phyloP scores from a whole-genome alignment of 1,140 invertebrate genomes.

The Chionoecetes opilio region DNA sequence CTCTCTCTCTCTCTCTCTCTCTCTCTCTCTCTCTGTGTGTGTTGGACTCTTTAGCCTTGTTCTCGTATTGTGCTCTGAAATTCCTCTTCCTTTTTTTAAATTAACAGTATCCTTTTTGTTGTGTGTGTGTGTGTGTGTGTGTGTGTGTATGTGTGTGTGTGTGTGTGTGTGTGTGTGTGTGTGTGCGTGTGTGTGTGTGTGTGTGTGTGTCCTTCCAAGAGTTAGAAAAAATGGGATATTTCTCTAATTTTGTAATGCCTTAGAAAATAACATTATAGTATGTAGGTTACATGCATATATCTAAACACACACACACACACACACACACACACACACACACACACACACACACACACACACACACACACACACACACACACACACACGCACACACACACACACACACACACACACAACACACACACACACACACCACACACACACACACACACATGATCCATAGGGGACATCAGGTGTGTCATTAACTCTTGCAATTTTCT shows the following conservation, averaged over 20 bases:
- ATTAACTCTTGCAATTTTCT: conserved; percentile 20
- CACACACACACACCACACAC: conserved; percentile 46
- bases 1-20: too few relatives aligned
- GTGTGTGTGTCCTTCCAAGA: too few relatives aligned
- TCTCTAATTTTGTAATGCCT: too few relatives aligned
- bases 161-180: too few relatives aligned
- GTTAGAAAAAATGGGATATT: too few relatives aligned
- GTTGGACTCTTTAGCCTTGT: too few relatives aligned
- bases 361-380: background rate
- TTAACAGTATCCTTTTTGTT: too few relatives aligned
- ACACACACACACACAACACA: conserved; percentile 52
- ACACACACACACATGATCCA: background rate
- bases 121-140: too few relatives aligned
- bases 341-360: conserved; percentile 46
- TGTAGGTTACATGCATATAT: background rate
- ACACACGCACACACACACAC: background rate
- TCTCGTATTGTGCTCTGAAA: background rate
- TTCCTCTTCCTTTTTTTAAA: too few relatives aligned
- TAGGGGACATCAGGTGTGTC: background rate
- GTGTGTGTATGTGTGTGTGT: too few relatives aligned
- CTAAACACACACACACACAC: conserved; percentile 33
- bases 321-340: conserved; percentile 51
- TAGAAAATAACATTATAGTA: background rate
- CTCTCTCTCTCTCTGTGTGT: too few relatives aligned
- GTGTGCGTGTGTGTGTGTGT: too few relatives aligned